phyloP scores from a whole-genome alignment of 2,797 vertebrate genomes.

The Catostomus latipinnis region DNA sequence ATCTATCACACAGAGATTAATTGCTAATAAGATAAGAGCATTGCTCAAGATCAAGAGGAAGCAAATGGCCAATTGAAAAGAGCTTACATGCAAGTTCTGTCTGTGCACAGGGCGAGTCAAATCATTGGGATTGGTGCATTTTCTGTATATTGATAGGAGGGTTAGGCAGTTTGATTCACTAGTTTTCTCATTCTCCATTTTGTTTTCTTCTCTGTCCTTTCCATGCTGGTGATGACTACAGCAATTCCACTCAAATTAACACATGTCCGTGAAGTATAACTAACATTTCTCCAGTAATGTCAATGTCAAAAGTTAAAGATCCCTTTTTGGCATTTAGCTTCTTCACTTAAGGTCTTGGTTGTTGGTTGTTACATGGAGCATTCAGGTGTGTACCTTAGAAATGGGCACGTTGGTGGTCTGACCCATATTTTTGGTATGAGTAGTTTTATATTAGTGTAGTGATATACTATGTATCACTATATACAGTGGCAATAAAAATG shows the following conservation, averaged over 20 bases:
- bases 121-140: background rate
- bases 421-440: too few relatives aligned
- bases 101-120: conserved; percentile 5
- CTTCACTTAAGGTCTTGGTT: conserved; percentile 1
- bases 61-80: conserved; percentile 72
- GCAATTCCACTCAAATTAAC: conserved; percentile 2
- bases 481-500: too few relatives aligned
- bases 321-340: background rate
- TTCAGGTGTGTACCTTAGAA: too few relatives aligned
- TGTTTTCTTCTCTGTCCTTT: background rate
- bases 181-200: conserved; percentile 5
- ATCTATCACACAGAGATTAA: conserved; percentile 61
- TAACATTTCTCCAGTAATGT: background rate
- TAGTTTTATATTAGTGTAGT: too few relatives aligned
- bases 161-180: background rate
- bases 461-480: too few relatives aligned
- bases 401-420: too few relatives aligned
- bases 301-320: background rate
- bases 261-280: background rate
- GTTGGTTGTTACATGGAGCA: background rate
- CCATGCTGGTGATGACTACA: background rate
- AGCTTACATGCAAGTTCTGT: conserved; percentile 49
- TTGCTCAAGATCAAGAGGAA: conserved; percentile 68
- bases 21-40: conserved; percentile 71
- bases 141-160: background rate